Percentiles rank a stretch among this genome's conserved stretches.
These are phyloP conservation scores for Lordiphosa fenestrarum DNA, from an alignment of 2,888 invertebrate genomes.

Conservation along the genomic window DNA sequence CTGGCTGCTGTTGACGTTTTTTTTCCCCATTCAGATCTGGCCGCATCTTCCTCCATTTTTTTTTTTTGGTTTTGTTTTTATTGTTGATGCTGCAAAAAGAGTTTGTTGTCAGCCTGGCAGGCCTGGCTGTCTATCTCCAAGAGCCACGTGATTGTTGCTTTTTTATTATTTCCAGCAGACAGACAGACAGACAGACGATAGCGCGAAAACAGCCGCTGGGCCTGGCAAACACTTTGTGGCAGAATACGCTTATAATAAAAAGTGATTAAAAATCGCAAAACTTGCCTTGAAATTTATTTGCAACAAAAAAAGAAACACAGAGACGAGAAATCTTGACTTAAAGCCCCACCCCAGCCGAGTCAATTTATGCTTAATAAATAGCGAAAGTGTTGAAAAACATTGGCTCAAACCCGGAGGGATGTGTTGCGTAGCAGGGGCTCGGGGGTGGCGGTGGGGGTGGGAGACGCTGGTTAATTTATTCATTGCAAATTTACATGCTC, in stretches of 20 bases:
- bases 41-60: neutral
- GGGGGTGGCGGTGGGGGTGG: slow-evolving; percentile 4
- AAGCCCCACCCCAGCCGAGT: slow-evolving; percentile 26
- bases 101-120: slow-evolving; percentile 61
- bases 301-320: no score
- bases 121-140: slow-evolving; percentile 50
- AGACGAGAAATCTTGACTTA: slow-evolving; percentile 13
- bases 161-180: slow-evolving; percentile 17
- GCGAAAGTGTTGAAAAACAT: slow-evolving; percentile 65
- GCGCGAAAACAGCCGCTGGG: slow-evolving; percentile 16
- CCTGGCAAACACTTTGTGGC: slow-evolving; percentile 35
- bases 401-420: slow-evolving; percentile 18
- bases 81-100: slow-evolving; percentile 69
- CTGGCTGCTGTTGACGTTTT: slow-evolving; percentile 59
- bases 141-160: slow-evolving; percentile 69
- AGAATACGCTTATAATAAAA: slow-evolving; percentile 49
- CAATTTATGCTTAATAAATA: slow-evolving; percentile 68
- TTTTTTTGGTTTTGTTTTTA: slow-evolving; percentile 38
- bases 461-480: slow-evolving; percentile 60
- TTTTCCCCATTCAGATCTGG: slow-evolving; percentile 7
- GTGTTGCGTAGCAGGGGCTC: slow-evolving; percentile 2
- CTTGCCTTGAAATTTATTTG: slow-evolving; percentile 25
- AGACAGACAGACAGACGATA: no score
- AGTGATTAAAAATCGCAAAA: slow-evolving; percentile 60
- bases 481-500: slow-evolving; percentile 73